Evolutionary conservation across 2,797 vertebrate species (phyloP).

Genomic region (Lycodopsis pacificus): DNA sequence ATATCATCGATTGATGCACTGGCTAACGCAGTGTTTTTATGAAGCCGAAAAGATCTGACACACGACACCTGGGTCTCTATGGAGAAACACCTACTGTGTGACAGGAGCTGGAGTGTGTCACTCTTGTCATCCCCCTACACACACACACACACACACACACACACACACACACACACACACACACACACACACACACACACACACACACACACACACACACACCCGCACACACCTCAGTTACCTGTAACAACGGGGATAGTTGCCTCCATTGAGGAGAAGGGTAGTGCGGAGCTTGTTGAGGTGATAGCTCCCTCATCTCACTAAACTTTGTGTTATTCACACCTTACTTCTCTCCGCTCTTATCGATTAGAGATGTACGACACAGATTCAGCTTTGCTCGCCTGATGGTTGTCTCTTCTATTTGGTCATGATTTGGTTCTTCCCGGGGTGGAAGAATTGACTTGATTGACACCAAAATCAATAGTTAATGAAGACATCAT

Average conservation of each 20-base stretch:
- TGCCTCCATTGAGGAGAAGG: slow-evolving; percentile 51
- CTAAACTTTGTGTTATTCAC: slow-evolving; percentile 64
- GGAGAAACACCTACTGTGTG: slow-evolving; percentile 74
- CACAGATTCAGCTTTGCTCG: slow-evolving; percentile 49
- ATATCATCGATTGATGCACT: slow-evolving; percentile 70
- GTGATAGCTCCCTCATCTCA: slow-evolving; percentile 63
- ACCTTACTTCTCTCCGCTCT: slow-evolving; percentile 44
- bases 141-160: slow-evolving; percentile 10
- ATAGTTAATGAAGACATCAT: slow-evolving; percentile 61
- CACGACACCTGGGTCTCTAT: slow-evolving; percentile 74
- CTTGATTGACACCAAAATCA: slow-evolving; percentile 55
- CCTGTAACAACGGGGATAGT: slow-evolving; percentile 63
- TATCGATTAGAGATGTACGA: slow-evolving; percentile 62
- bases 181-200: slow-evolving; percentile 28
- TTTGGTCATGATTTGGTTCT: slow-evolving; percentile 53
- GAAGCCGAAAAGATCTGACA: slow-evolving; percentile 76
- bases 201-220: slow-evolving; percentile 27
- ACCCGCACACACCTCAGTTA: slow-evolving; percentile 46
- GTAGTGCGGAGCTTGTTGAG: slow-evolving; percentile 54
- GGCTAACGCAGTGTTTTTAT: slow-evolving; percentile 73
- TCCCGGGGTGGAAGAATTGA: slow-evolving; percentile 32
- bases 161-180: slow-evolving; percentile 22
- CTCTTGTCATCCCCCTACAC: slow-evolving; percentile 63
- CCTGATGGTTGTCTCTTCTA: slow-evolving; percentile 35
- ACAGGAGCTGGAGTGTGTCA: slow-evolving; percentile 71